Base-by-base conservation (phyloP, 1,140 invertebrate genomes). In the Caenorhabditis latens region DNA sequence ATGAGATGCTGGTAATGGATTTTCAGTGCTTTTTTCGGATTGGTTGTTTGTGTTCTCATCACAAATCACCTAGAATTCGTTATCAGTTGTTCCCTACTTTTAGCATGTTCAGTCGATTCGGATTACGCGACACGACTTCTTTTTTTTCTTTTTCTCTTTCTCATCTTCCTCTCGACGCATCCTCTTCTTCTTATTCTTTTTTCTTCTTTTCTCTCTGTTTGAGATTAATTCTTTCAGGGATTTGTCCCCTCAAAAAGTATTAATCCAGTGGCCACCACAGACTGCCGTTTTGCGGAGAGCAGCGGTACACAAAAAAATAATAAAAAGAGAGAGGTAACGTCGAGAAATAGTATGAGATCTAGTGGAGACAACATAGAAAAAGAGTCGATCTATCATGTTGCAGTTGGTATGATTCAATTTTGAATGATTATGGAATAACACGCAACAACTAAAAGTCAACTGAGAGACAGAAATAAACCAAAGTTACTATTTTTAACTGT, bases 241-340 rank as follows among this genome's bases (percentile, higher is more conserved):
- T 79, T 79, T 79, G 67, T 50, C 71, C 71, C 71, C 71, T 79
- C 71, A 79, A 79, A 71, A 50, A 79, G 71, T 79, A 79, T 79
- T 79, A 79, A 79, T 79, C 71, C 46, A 11, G 24, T 79, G 46
- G 71, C 21, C 46, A 53, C 46, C 71, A 79, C 43, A n/a, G 40
- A 53, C 71, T 43, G 71, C 40, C 43, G 21, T 79, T 53, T 50
- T 71, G 13, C 43, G 43, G 46, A 84, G 53, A 43, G 82, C 55
- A 14, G 21, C 14, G 9, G 46, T 46, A 53, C 84, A 48, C 50
- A 53, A 63, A 63, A 50, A 65, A 32, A 50, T 13, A 14, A 84
- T 43, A 46, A 14, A 50, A 67, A 61, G n/a, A 13, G 40, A 57
- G 53, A 58, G 55, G 53, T 61, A 84, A 84, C 53, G 9, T 83